These are phyloP conservation scores for Pharmacophagus antenor DNA, from an alignment of 2,888 invertebrate genomes.

Conservation along the genomic window DNA sequence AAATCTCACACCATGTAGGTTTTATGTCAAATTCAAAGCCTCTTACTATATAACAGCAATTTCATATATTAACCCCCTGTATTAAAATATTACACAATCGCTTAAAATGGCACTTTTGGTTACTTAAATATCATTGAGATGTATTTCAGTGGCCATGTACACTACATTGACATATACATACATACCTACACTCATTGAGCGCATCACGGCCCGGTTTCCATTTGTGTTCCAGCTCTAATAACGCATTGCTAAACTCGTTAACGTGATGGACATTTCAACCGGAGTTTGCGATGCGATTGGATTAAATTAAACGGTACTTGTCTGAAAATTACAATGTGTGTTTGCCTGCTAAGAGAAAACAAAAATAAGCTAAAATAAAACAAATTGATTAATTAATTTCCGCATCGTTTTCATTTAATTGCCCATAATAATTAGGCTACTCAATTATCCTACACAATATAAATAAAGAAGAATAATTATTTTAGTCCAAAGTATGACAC, in stretches of 20 bases:
- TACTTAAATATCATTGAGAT: not conserved
- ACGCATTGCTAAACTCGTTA: slow-evolving; percentile 28
- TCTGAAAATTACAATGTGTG: not conserved
- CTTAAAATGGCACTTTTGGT: not conserved
- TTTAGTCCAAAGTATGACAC: not conserved
- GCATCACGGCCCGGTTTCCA: not conserved
- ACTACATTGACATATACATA: not conserved
- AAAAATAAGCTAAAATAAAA: not conserved
- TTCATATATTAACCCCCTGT: too few species aligned
- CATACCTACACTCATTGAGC: not conserved
- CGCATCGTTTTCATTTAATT: not conserved
- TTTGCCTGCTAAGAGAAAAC: not conserved
- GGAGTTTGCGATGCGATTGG: slow-evolving; percentile 13
- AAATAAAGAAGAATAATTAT: not conserved
- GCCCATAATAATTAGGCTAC: not conserved
- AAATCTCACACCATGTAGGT: too few species aligned
- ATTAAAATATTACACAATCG: too few species aligned
- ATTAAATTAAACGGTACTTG: not conserved
- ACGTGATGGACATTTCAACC: slow-evolving; percentile 26
- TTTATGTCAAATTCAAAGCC: too few species aligned
- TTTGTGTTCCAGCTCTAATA: slow-evolving; percentile 26
- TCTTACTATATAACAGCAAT: too few species aligned
- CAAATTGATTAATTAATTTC: too few species aligned
- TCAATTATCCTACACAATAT: not conserved
- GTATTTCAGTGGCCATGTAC: not conserved